These are phyloP conservation scores for Ammodytes dubius DNA, from an alignment of 2,113 vertebrate genomes.

Conservation along the genomic window DNA sequence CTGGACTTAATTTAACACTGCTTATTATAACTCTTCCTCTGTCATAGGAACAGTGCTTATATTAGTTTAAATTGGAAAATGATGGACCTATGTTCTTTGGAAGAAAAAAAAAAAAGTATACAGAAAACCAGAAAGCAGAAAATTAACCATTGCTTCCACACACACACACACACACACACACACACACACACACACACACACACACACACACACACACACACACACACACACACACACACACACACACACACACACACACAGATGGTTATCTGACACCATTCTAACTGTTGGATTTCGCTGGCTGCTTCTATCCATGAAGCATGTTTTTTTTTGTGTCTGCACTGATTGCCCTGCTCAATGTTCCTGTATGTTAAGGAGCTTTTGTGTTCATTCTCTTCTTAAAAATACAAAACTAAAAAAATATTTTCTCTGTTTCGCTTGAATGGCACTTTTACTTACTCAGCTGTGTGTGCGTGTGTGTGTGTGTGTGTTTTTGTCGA, in stretches of 20 bases:
- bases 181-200: neutral
- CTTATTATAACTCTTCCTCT: conserved; percentile 30
- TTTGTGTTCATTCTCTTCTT: conserved; percentile 36
- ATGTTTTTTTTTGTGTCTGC: conserved; percentile 38
- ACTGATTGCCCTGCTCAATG: conserved; percentile 39
- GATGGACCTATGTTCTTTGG: conserved; percentile 24
- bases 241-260: conserved; percentile 25
- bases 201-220: neutral
- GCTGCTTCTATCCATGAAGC: conserved; percentile 47
- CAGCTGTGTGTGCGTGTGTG: too few relatives aligned
- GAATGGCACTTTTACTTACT: conserved; percentile 4
- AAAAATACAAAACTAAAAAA: neutral
- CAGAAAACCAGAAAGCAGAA: conserved; percentile 33
- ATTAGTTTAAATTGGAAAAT: conserved; percentile 57
- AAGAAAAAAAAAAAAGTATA: neutral
- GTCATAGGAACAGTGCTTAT: conserved; percentile 20
- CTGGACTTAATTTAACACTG: conserved; percentile 18
- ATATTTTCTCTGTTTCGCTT: neutral
- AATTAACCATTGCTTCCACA: neutral
- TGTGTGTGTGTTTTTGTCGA: neutral
- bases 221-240: conserved; percentile 17
- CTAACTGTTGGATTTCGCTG: conserved; percentile 47
- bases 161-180: conserved; percentile 5
- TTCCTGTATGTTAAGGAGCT: conserved; percentile 22
- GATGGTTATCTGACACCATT: conserved; percentile 53